These are phyloP conservation scores for Heliconius congener DNA, from an alignment of 1,140 invertebrate species.

Conservation along the genomic window DNA sequence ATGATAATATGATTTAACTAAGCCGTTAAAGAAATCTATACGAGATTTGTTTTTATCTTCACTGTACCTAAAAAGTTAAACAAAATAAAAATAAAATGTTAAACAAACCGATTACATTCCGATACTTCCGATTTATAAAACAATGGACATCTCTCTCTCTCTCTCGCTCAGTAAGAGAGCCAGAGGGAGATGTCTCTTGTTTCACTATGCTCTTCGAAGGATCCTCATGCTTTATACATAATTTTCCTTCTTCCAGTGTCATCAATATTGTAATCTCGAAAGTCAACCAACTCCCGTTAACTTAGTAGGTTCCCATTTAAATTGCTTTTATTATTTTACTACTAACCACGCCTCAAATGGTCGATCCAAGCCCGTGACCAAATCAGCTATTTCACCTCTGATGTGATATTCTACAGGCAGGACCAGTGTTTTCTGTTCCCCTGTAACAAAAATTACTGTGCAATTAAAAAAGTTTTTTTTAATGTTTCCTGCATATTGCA, in stretches of 20 bases:
- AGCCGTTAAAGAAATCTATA: conserved; percentile 95
- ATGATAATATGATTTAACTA: conserved; percentile 90
- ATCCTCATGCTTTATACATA: no score
- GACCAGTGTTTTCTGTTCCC: not conserved
- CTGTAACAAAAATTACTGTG: not conserved
- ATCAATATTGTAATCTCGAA: not conserved
- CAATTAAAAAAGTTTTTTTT: not conserved
- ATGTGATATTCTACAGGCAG: conserved; percentile 48
- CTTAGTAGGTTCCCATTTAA: not conserved
- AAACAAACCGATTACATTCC: not conserved
- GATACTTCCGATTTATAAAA: not conserved
- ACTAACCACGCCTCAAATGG: conserved; percentile 53
- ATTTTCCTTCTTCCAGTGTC: no score
- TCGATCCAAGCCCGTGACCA: conserved; percentile 33
- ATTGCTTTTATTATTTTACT: not conserved
- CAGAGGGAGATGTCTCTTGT: no score
- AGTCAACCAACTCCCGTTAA: not conserved
- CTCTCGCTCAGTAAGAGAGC: no score
- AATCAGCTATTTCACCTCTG: conserved; percentile 43
- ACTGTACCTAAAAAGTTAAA: conserved; percentile 47
- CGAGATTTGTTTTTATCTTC: conserved; percentile 82
- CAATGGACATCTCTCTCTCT: not conserved
- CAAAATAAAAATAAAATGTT: not conserved
- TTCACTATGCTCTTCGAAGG: no score
- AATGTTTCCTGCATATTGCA: not conserved